Base-by-base conservation (phyloP, 2,113 vertebrate genomes). In the Thamnaconus septentrionalis region DNA sequence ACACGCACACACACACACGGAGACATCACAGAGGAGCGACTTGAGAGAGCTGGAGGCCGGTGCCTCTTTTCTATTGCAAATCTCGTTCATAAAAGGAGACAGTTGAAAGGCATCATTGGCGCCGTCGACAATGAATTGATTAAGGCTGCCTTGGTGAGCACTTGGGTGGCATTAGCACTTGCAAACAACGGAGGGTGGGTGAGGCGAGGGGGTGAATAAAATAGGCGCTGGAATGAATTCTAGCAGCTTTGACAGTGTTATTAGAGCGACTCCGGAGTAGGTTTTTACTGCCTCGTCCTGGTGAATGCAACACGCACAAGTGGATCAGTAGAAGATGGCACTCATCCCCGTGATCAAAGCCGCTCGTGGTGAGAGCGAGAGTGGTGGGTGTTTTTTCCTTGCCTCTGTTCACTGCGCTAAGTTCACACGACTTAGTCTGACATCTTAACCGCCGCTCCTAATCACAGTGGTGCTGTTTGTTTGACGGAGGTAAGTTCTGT, bases 261-360 rank as follows among this genome's bases (percentile, higher is more conserved):
- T 61, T 42, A 45, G 42, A 12, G 5, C 0, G 8, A 41, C 55
- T 53, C 7, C 42, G 46, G 11, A 56, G 60, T 61, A 10, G 45
- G 9, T 68, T 63, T 62, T n/a, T 9, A 11, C 61, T 18, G 5
- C 12, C 3, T 49, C 18, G 18, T 31, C 18, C 18, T 31, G 18
- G 51, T 55, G n/a, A 3, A 58, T 51, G 41, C 43, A 12, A 12
- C 10, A 4, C 3, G 39, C 57, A 31, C 40, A 57, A 39, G 8
- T 31, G 61, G 42, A 66, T 71, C 53, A 49, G 68, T 53, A 51
- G 62, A 80, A 50, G 72, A 70, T 67, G 76, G 61, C 80, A 72
- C 48, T 87, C 67, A 78, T 83, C 74, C 73, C 65, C 59, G 8
- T 64, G 78, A 85, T 88, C 81, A 84, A 85, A 88, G 78, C 64